Evolutionary conservation across 1,140 invertebrate species (phyloP).

Genomic region (Formica selysi): DNA sequence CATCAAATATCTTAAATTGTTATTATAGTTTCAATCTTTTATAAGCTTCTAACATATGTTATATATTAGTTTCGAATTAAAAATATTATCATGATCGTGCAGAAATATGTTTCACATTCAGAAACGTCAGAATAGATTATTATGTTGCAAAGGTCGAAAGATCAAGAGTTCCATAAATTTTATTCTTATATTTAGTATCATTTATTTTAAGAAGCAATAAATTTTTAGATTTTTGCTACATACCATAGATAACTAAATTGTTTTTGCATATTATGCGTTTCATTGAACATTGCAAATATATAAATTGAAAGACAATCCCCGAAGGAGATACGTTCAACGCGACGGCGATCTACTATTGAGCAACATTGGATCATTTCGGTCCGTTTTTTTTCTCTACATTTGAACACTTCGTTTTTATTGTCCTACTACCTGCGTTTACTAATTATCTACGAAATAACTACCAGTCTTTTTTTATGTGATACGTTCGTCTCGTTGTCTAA

Average conservation of each 20-base stretch:
- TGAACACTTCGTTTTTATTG: constrained; percentile 82
- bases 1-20: background rate
- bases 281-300: background rate
- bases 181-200: background rate
- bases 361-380: constrained; percentile 53
- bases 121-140: background rate
- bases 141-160: background rate
- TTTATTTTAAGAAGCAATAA: background rate
- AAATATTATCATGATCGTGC: background rate
- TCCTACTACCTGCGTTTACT: constrained; percentile 76
- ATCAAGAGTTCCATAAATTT: background rate
- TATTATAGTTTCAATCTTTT: background rate
- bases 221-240: background rate
- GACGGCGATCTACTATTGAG: constrained; percentile 52
- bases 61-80: background rate
- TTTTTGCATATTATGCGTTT: background rate
- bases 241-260: background rate
- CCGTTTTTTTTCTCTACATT: constrained; percentile 63
- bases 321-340: constrained; percentile 44
- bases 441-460: constrained; percentile 81
- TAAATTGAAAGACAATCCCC: constrained; percentile 27
- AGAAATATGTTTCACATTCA: background rate
- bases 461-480: constrained; percentile 82
- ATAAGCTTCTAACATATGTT: background rate
- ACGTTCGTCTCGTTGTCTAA: constrained; percentile 67